Percentiles rank a stretch among this genome's conserved stretches.
Evolutionary conservation across 2,797 vertebrate species (phyloP).

Genomic region (Acropternis orthonyx): DNA sequence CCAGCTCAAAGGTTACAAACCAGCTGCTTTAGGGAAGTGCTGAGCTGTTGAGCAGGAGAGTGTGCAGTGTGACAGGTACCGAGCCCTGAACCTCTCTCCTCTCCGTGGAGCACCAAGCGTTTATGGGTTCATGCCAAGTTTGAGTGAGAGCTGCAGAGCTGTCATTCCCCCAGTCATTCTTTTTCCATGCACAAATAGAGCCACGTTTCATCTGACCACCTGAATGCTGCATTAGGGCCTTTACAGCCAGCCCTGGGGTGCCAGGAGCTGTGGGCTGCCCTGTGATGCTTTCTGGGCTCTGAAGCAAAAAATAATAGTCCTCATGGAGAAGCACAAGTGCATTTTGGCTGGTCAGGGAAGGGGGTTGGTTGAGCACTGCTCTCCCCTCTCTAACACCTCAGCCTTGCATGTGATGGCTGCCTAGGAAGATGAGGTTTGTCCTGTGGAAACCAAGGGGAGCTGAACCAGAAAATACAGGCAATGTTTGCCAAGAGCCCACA

Average conservation of each 20-base stretch:
- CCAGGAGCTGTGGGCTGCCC: background rate
- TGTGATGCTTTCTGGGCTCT: background rate
- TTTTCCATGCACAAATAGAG: background rate
- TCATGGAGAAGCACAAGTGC: background rate
- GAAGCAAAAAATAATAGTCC: background rate
- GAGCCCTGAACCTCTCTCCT: background rate
- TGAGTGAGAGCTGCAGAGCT: background rate
- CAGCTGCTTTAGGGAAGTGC: background rate
- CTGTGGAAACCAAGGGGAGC: background rate
- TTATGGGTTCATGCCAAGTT: background rate
- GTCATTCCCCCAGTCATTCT: background rate
- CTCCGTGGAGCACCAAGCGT: background rate
- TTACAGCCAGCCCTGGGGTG: background rate
- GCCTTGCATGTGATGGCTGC: background rate
- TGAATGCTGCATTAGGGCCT: background rate
- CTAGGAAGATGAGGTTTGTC: background rate
- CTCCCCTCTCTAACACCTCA: accelerated
- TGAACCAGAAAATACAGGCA: background rate
- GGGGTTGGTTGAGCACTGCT: background rate
- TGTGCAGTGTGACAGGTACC: background rate
- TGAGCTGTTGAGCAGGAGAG: accelerated
- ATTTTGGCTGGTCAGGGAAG: background rate
- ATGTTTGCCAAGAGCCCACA: background rate
- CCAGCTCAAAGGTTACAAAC: background rate
- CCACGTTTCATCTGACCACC: background rate